Percentiles rank a stretch among this genome's conserved stretches.
These are phyloP conservation scores for Mohoua ochrocephala DNA, from an alignment of 2,113 vertebrate genomes.

Conservation along the genomic window DNA sequence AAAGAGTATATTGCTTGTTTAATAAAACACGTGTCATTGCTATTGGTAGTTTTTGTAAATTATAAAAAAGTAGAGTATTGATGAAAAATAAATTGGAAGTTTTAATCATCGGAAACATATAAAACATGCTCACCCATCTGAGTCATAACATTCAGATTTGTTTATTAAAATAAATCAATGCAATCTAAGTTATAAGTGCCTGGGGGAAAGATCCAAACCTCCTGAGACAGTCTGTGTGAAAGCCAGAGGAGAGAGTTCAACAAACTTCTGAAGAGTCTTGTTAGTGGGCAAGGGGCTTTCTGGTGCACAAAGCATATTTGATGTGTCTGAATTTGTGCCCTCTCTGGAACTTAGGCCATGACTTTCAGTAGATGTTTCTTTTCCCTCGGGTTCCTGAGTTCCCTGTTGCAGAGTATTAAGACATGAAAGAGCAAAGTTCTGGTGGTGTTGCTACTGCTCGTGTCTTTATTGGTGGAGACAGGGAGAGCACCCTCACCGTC, in stretches of 20 bases:
- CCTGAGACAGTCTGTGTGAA: neutral
- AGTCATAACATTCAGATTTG: neutral
- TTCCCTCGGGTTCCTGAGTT: accelerated
- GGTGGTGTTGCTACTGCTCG: neutral
- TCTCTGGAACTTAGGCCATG: neutral
- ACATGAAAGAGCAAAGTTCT: neutral
- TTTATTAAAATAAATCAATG: neutral
- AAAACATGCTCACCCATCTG: neutral
- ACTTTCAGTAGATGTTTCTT: neutral
- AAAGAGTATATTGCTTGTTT: neutral
- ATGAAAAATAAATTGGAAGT: neutral
- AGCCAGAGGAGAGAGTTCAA: neutral
- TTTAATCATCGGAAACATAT: neutral
- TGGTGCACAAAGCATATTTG: neutral
- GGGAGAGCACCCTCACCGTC: neutral
- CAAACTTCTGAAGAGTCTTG: neutral
- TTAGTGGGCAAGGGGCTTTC: neutral
- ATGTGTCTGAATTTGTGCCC: neutral
- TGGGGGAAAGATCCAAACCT: neutral
- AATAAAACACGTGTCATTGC: neutral
- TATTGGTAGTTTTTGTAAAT: neutral
- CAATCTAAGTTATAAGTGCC: neutral
- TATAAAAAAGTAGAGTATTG: neutral
- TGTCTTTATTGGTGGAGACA: neutral
- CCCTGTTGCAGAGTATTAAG: neutral